Evolutionary conservation across 2,797 vertebrate genomes (phyloP), one percentile per base, ranked within the genome.

Genomic region (Etheostoma perlongum): DNA sequence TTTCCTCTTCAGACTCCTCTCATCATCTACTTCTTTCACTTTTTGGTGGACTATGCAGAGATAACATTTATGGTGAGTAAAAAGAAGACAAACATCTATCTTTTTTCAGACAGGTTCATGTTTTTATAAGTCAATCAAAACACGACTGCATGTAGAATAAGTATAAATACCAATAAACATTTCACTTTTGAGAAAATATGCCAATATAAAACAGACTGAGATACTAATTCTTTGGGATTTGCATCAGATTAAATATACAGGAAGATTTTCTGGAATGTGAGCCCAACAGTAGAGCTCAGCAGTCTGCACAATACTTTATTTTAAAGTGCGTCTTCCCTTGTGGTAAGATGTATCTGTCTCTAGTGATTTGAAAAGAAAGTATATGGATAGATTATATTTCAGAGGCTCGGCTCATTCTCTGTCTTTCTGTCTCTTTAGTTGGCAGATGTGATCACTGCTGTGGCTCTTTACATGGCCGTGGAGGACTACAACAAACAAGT

Each of bases 11-110:
- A 99, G 98, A 99, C 98, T n/a, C 98, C 98, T 0, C 93, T 99
- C 88, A 96, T 97, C 87, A 96, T 99, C 89, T 99, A 99, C 93
- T 93, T 98, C 84, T 99, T 99, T 89, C 98, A 99, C 94, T 99
- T 99, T 86, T 57, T 99, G 85, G 94, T 98, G 88, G 98, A 99
- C 85, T 98, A 99, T 63, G 96, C 97, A 67, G 98, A 99, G 80
- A 91, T 99, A 72, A 97, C 98, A 12, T 99, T 99, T 83, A 97
- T 99, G 95, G 98, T 99, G 90, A 97, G 97, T 92, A 53, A 2
- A 1, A 55, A 10, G 19, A n/a, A 4, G 13, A 12, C 16, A 48
- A 59, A 19, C 47, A 6, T 11, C 33, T 14, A 4, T 19, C 0
- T 4, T 46, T 15, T 19, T 21, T 30, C 7, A 6, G 13, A 19